Evolutionary conservation across 2,888 invertebrate genomes (phyloP).

Genomic region (Caenorhabditis auriculariae): DNA sequence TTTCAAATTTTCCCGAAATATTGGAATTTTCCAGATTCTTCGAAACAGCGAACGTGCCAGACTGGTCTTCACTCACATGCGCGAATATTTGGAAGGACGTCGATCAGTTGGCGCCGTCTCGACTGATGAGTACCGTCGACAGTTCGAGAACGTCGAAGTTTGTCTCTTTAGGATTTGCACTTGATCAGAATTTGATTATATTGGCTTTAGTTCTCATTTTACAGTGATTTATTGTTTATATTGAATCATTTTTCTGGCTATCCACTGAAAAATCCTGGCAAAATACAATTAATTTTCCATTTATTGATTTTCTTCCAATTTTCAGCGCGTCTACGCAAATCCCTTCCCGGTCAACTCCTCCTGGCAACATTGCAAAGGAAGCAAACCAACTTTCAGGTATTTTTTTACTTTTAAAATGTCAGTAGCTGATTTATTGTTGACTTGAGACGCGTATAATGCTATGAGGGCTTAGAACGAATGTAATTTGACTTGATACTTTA

Average conservation of each 20-base stretch:
- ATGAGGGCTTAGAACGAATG: too few relatives aligned
- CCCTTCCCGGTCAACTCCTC: constrained; percentile 60
- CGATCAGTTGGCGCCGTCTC: constrained; percentile 40
- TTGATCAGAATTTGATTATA: constrained; percentile 1
- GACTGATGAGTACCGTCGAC: constrained; percentile 52
- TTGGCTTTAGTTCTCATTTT: constrained; percentile 1
- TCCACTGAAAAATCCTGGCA: background rate
- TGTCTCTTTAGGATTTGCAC: background rate
- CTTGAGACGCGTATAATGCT: too few relatives aligned
- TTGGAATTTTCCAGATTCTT: constrained; percentile 54
- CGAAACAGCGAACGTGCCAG: constrained; percentile 57
- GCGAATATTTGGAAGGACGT: constrained; percentile 49
- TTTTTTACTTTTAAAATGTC: too few relatives aligned
- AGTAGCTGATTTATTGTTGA: too few relatives aligned
- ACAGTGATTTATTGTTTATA: background rate
- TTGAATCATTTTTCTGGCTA: background rate
- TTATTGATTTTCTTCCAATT: too few relatives aligned
- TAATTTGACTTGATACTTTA: too few relatives aligned
- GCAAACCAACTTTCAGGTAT: constrained; percentile 66
- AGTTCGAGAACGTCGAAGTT: constrained; percentile 59
- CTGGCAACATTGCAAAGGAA: constrained; percentile 62
- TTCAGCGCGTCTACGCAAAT: constrained; percentile 53
- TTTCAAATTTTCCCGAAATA: too few relatives aligned
- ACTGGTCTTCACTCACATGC: constrained; percentile 57
- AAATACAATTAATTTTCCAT: background rate